Conservation (phyloP, 2,797 vertebrate species). For the Argentina silus region DNA sequence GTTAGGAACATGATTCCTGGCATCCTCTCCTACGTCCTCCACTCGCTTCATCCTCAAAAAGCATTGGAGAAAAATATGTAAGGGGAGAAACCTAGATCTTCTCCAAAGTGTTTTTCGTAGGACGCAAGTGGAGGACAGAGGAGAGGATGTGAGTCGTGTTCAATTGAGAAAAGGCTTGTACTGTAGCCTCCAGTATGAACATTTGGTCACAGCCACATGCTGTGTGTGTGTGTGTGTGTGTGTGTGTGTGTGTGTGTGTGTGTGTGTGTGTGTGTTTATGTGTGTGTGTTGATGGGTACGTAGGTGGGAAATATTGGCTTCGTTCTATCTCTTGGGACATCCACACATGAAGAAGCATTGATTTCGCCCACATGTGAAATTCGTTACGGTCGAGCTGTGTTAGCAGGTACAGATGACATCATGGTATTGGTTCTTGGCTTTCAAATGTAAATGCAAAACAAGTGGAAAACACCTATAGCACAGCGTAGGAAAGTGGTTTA, state of each 20-base stretch:
- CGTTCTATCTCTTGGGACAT: constrained; percentile 44
- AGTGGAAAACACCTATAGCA: not conserved
- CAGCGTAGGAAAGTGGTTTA: not conserved
- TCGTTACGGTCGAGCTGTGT: constrained; percentile 34
- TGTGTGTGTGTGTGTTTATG: constrained; percentile 14
- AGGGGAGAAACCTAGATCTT: too few species aligned
- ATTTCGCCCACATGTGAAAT: constrained; percentile 50
- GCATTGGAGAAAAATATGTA: too few species aligned
- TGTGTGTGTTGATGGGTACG: constrained; percentile 4
- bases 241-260: constrained; percentile 23
- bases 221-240: constrained; percentile 16
- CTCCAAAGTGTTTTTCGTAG: too few species aligned
- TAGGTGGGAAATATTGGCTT: constrained; percentile 52
- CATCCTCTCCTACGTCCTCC: too few species aligned
- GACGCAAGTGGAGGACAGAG: too few species aligned
- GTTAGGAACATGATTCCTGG: too few species aligned
- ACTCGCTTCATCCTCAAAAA: too few species aligned
- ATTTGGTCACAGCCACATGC: too few species aligned
- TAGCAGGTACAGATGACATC: constrained; percentile 52
- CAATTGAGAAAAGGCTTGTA: too few species aligned
- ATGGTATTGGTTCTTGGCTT: constrained; percentile 33
- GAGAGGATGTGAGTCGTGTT: not conserved
- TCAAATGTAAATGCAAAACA: constrained; percentile 42
- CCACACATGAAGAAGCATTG: constrained; percentile 55
- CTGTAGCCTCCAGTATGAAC: too few species aligned